Evolutionary conservation across 2,113 vertebrate species (phyloP).

Genomic region (Myxocyprinus asiaticus): DNA sequence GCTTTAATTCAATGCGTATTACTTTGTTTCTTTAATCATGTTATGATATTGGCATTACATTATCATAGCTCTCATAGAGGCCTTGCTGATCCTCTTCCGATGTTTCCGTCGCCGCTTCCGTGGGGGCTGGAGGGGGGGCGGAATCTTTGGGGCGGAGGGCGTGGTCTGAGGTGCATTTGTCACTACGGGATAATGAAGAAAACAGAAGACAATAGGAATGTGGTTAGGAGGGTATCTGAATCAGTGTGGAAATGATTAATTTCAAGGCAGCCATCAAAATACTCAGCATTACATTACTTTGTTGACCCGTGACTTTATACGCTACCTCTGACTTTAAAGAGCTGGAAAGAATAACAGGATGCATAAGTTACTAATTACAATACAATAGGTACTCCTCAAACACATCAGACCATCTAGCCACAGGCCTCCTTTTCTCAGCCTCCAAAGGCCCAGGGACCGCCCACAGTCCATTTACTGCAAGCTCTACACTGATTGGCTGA

Average conservation of each 20-base stretch:
- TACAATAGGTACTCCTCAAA: constrained; percentile 4
- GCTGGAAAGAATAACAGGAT: constrained; percentile 66
- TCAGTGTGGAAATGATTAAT: constrained; percentile 11
- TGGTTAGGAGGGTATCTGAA: background rate
- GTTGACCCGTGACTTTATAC: constrained; percentile 31
- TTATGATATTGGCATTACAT: constrained; percentile 63
- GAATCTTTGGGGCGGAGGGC: constrained; percentile 44
- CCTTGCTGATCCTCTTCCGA: constrained; percentile 73
- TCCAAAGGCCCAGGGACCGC: too few species aligned
- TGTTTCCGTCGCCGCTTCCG: constrained; percentile 68
- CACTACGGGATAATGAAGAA: constrained; percentile 43
- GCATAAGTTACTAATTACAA: constrained; percentile 53
- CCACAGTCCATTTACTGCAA: too few species aligned
- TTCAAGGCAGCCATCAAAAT: constrained; percentile 7
- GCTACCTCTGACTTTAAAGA: constrained; percentile 10
- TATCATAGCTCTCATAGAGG: constrained; percentile 74
- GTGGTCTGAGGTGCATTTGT: constrained; percentile 19
- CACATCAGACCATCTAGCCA: too few species aligned
- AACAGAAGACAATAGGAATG: background rate
- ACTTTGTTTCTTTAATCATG: background rate
- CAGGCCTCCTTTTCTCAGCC: too few species aligned
- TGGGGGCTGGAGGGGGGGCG: constrained; percentile 57
- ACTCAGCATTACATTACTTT: background rate
- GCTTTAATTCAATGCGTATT: background rate
- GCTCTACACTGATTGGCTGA: too few species aligned